phyloP scores from a whole-genome alignment of 2,113 vertebrate genomes.

The Mustela nigripes region DNA sequence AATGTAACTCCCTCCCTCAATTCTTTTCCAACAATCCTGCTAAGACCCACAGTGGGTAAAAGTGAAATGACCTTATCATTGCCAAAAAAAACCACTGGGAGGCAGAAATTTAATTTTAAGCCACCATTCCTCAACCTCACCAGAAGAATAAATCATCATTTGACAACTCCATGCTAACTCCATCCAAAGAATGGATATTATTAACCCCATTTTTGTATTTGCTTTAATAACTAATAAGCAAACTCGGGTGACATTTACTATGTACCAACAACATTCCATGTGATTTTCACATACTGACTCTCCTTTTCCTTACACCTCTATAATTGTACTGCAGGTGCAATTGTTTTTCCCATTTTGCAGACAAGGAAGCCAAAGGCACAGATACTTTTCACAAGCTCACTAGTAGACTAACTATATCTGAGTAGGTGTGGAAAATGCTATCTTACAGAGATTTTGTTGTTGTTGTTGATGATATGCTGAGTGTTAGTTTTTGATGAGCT shows the following conservation, averaged over 20 bases:
- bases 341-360: conserved; percentile 3
- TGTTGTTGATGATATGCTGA: background rate
- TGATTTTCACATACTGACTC: conserved; percentile 1
- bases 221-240: conserved; percentile 30
- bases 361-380: background rate
- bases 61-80: conserved; percentile 8
- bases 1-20: background rate
- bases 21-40: background rate
- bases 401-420: background rate
- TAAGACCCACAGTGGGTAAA: background rate
- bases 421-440: background rate
- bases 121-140: conserved; percentile 1
- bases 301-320: background rate
- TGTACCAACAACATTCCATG: background rate
- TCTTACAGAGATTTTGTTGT: background rate
- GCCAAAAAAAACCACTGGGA: conserved; percentile 36
- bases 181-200: background rate
- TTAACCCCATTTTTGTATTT: conserved; percentile 38
- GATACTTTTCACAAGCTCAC: background rate
- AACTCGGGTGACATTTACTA: background rate
- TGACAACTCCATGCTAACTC: conserved; percentile 19
- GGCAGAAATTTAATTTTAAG: conserved; percentile 60
- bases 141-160: conserved; percentile 46
- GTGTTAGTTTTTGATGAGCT: background rate
- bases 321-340: background rate